Evolutionary conservation across 2,888 invertebrate genomes (phyloP), one percentile per base, ranked within the genome.

Genomic region (Dusona sp.): DNA sequence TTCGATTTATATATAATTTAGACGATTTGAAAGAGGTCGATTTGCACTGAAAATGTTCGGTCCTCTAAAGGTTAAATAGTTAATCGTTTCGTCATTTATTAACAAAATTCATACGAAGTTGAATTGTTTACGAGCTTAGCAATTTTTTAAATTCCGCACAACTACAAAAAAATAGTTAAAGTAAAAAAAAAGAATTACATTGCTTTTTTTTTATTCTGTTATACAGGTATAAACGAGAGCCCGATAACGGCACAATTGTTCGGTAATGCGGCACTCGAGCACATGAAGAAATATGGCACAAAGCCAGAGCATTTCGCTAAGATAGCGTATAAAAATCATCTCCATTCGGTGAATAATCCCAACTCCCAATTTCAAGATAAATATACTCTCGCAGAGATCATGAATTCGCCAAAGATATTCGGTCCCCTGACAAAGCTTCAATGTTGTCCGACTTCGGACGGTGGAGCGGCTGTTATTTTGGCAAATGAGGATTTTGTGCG

Each of bases 401-500:
- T 97, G 93, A 96, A 97, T 16, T 98, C 99, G 0, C 97, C 98
- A n/a, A 96, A 96, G 92, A 96, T 99, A 88, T 98, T 97, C 94
- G 98, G 98, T 3, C 98, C 98, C 0, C 95, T 99, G 70, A 99
- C 99, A 1, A 99, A 99, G 93, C 95, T 99, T 16, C 99, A 99
- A 93, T 99, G 99, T 94, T 99, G 99, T 93, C 99, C 99, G 0
- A 99, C 99, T 0, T 99, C 99, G 70, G 99, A 99, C 95, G 99
- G 99, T n/a, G 96, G 98, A 0, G 99, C 98, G 36, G 99, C 99
- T 36, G 99, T 97, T 0, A 96, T 99, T 85, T 91, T 99, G 64
- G 99, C 97, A 88, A 98, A 98, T 13, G 99, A 99, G 94, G 96
- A 97, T 19, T 99, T 99, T 94, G 98, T 99, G 1, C 96, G 96